Conservation (phyloP, 2,113 vertebrate species). For the Amblyornis subalaris region DNA sequence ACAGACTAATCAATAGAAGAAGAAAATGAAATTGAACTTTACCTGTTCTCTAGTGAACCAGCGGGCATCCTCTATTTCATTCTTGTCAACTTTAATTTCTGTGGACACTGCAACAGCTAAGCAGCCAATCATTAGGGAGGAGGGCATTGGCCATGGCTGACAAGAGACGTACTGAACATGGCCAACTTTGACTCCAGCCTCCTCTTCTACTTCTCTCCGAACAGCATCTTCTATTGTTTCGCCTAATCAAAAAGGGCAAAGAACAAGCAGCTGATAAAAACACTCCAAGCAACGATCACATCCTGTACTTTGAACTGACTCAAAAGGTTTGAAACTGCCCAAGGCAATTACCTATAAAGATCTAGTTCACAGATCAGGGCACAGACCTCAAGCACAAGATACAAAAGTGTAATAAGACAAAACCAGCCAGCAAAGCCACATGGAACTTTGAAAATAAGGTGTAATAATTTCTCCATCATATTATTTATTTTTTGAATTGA, state of each 20-base stretch:
- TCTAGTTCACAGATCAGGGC: not conserved
- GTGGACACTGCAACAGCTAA: slow-evolving; percentile 85
- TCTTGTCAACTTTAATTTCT: slow-evolving; percentile 88
- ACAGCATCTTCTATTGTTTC: slow-evolving; percentile 91
- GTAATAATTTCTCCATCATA: not conserved
- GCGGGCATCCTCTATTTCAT: slow-evolving; percentile 91
- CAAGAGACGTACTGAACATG: slow-evolving; percentile 87
- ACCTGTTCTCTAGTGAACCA: slow-evolving; percentile 95
- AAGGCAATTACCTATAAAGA: not conserved
- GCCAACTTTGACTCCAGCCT: slow-evolving; percentile 86
- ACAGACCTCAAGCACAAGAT: not conserved
- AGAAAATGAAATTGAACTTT: slow-evolving; percentile 72
- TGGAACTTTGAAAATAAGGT: not conserved
- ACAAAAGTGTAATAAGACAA: not conserved
- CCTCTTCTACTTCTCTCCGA: slow-evolving; percentile 90
- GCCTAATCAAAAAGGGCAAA: slow-evolving; percentile 73
- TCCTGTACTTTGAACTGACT: not conserved
- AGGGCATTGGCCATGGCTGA: slow-evolving; percentile 97
- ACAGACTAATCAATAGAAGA: slow-evolving; percentile 67
- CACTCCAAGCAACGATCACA: not conserved
- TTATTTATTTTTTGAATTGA: not conserved
- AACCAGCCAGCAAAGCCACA: not conserved
- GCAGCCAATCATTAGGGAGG: slow-evolving; percentile 94
- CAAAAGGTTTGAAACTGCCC: slow-evolving; percentile 37
- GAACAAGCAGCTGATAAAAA: slow-evolving; percentile 44